phyloP scores from a whole-genome alignment of 2,888 invertebrate species.

The Agonum fuliginosum region DNA sequence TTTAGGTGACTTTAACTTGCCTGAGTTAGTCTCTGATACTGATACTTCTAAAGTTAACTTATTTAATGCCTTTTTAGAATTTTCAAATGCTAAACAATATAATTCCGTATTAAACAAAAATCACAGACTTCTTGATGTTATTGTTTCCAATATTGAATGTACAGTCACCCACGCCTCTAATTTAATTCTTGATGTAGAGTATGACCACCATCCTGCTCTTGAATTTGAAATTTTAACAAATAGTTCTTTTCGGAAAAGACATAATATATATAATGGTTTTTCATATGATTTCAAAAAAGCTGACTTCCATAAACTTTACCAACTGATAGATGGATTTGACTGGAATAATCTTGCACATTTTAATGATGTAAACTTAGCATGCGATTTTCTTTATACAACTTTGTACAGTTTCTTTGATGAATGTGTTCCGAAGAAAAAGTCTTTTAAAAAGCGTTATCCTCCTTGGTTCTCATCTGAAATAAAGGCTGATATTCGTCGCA shows the following conservation, averaged over 20 bases:
- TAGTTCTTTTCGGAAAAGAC: not conserved
- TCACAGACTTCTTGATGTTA: not conserved
- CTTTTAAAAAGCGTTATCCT: no score
- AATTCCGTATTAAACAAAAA: slow-evolving; percentile 4
- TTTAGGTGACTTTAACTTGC: no score
- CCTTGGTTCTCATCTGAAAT: no score
- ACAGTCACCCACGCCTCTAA: not conserved
- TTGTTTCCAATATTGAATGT: slow-evolving; percentile 3
- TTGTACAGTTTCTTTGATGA: no score
- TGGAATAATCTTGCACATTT: not conserved
- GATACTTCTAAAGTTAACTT: no score
- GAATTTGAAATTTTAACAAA: not conserved
- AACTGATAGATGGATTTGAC: not conserved
- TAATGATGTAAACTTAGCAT: not conserved
- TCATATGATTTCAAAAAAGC: not conserved
- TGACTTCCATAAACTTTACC: not conserved
- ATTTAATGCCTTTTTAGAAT: no score
- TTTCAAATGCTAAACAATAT: no score
- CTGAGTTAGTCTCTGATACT: no score
- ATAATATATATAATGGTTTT: not conserved
- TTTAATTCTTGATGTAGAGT: not conserved
- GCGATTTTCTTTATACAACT: no score
- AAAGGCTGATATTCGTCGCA: no score
- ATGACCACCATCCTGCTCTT: slow-evolving; percentile 9
- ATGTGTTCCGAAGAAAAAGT: no score